Percentiles rank a stretch among this genome's conserved stretches.
Conservation (phyloP, 2,797 vertebrate genomes). For the Discoglossus pictus region DNA sequence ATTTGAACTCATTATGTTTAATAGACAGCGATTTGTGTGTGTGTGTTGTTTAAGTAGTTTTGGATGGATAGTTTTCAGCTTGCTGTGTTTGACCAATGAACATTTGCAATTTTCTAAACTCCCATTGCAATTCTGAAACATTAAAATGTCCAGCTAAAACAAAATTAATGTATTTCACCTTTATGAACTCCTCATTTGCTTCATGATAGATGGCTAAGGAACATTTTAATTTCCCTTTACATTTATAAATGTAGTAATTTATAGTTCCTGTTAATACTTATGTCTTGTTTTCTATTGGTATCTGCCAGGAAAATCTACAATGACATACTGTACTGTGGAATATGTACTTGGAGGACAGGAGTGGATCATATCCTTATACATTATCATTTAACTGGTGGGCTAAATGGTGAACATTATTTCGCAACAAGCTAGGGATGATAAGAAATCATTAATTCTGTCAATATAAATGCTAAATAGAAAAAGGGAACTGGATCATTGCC, state of each 20-base stretch:
- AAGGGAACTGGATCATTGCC: conserved; percentile 68
- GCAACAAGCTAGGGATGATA: conserved; percentile 61
- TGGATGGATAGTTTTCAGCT: conserved; percentile 60
- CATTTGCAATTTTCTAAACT: conserved; percentile 53
- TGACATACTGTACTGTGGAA: too few species aligned
- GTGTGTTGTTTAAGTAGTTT: conserved; percentile 57
- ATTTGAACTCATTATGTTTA: conserved; percentile 60
- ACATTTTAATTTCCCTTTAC: conserved; percentile 47
- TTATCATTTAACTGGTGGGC: conserved; percentile 49
- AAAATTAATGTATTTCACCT: conserved; percentile 50
- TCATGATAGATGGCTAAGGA: conserved; percentile 48
- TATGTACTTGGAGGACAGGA: conserved; percentile 31
- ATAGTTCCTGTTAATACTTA: conserved; percentile 28
- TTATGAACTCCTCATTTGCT: conserved; percentile 50
- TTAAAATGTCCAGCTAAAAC: conserved; percentile 52
- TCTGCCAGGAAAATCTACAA: background rate
- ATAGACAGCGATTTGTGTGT: conserved; percentile 49
- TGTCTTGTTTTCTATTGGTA: conserved; percentile 38
- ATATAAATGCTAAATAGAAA: conserved; percentile 81
- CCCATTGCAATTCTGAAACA: conserved; percentile 50
- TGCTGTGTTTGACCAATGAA: conserved; percentile 59
- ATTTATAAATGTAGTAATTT: conserved; percentile 42
- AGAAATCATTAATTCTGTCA: conserved; percentile 74
- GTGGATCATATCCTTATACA: conserved; percentile 33
- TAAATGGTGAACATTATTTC: conserved; percentile 61